Evolutionary conservation across 2,888 invertebrate genomes (phyloP), one percentile per base, ranked within the genome.

Genomic region (Phanerotoma sp.): DNA sequence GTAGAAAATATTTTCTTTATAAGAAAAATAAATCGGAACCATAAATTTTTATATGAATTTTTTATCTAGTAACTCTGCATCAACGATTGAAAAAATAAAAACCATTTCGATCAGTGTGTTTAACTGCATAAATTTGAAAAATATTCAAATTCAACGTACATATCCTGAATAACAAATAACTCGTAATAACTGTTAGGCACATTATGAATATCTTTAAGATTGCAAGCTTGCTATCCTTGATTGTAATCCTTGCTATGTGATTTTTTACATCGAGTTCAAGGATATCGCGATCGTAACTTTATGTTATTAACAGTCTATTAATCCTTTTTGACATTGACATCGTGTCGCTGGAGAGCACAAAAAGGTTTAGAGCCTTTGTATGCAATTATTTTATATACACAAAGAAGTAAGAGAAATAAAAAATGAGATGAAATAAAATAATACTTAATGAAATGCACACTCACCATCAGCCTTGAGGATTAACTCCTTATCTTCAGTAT

Each of bases 381-480:
- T n/a, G n/a, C n/a, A n/a, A n/a, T n/a, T n/a, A n/a, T n/a, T n/a
- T n/a, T n/a, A n/a, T n/a, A n/a, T n/a, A n/a, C n/a, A 38, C 18
- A 18, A 38, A 5, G 18, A 9, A 20, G 6, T 6, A 16, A 40
- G n/a, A 40, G 16, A 38, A 37, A 5, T 32, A 33, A 33, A 20
- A 22, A 18, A n/a, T 15, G 21, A 48, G 16, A 38, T 25, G n/a
- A 37, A 21, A n/a, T 33, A 22, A 21, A 9, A 50, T 42, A 6
- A 42, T 21, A 32, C 33, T 37, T 13, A 52, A 38, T 22, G 32
- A 46, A 45, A 52, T 35, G 28, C 47, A n/a, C n/a, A 25, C 64
- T 66, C 61, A 74, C 75, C 75, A 65, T 69, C 69, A 7, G 68
- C 67, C 53, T 73, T 73, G 10, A 64, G 51, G 30, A 74, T 71